phyloP scores from a whole-genome alignment of 2,113 vertebrate species.

The Symphodus melops region DNA sequence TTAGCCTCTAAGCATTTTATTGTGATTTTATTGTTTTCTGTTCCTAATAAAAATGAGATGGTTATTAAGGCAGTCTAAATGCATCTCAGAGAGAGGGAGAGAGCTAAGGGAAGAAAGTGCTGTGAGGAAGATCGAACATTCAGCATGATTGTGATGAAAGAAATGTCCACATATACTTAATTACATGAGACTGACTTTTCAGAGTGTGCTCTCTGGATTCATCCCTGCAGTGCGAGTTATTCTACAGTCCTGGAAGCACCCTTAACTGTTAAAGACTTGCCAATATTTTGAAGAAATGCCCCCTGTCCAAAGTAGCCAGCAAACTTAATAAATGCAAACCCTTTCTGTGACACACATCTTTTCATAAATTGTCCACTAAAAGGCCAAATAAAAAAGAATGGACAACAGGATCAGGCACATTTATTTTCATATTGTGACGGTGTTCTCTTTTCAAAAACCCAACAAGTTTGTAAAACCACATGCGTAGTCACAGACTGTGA shows the following conservation, averaged over 20 bases:
- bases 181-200: conserved; percentile 12
- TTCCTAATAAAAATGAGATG: not conserved
- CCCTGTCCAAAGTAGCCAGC: not conserved
- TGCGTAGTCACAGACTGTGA: too few species aligned
- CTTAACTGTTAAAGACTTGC: not conserved
- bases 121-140: not conserved
- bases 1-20: too few species aligned
- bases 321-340: not conserved
- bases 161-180: conserved; percentile 1
- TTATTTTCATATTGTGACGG: not conserved
- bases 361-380: not conserved
- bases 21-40: not conserved
- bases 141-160: conserved; percentile 1
- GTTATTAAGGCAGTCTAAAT: conserved; percentile 2
- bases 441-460: too few species aligned
- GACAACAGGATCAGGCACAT: not conserved
- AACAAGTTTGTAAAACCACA: too few species aligned
- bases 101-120: not conserved
- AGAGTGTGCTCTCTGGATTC: conserved; percentile 2
- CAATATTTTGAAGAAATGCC: not conserved
- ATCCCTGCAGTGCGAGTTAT: conserved; percentile 8
- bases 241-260: conserved; percentile 1
- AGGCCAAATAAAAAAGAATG: not conserved
- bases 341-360: not conserved
- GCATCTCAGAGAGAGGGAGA: not conserved